Percentiles rank a stretch among this genome's conserved stretches.
These are phyloP conservation scores for Papilio xuthus DNA, from an alignment of 1,140 invertebrate genomes.

Conservation along the genomic window DNA sequence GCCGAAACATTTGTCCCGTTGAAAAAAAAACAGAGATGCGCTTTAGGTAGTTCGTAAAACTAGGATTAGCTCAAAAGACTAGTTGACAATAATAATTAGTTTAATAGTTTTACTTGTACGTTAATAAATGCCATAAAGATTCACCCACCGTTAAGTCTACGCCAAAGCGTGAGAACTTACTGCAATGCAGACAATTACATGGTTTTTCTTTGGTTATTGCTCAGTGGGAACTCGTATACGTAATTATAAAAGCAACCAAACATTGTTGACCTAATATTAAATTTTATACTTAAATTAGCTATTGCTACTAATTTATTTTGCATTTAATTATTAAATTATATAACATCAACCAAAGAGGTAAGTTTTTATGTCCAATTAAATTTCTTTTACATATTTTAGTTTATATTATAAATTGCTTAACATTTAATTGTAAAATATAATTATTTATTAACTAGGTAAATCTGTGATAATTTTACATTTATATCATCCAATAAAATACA, in stretches of 20 bases:
- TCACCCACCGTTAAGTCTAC: slow-evolving; percentile 19
- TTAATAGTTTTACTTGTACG: not conserved
- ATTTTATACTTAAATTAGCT: not conserved
- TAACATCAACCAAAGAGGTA: not conserved
- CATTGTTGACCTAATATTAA: slow-evolving; percentile 11
- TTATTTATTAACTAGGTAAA: not conserved
- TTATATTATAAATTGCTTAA: not conserved
- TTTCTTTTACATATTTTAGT: not conserved
- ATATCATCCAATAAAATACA: too few relatives aligned
- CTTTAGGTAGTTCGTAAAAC: not conserved
- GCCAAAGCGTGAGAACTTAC: slow-evolving; percentile 35
- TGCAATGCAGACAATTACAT: slow-evolving; percentile 36
- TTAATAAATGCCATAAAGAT: slow-evolving; percentile 26
- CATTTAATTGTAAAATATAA: not conserved
- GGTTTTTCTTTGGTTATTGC: slow-evolving; percentile 32
- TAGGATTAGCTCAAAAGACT: not conserved
- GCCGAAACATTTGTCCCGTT: too few relatives aligned
- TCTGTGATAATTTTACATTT: not conserved
- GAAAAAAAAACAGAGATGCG: not conserved
- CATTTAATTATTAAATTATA: not conserved
- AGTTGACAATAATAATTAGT: not conserved
- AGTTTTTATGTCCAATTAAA: not conserved
- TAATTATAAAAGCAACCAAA: slow-evolving; percentile 19
- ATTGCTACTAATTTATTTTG: not conserved
- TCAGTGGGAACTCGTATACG: slow-evolving; percentile 22